Evolutionary conservation across 1,140 invertebrate genomes (phyloP), one percentile per base, ranked within the genome.

Genomic region (Plectrocnemia conspersa): DNA sequence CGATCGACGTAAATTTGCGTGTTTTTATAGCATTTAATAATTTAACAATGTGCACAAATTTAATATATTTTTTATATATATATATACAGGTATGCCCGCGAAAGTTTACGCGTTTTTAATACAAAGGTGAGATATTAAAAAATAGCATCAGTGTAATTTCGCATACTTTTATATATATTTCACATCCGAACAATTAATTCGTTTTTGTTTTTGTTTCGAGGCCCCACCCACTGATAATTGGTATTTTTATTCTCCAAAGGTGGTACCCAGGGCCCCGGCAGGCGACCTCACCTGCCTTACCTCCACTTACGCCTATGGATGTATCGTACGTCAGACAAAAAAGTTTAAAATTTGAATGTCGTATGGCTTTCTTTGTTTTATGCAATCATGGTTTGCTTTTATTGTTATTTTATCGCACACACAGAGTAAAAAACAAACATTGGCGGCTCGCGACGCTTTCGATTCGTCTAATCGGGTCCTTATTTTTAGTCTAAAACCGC

Each of bases 241-340:
- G 23, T 50, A 50, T 50, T 74, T 66, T 74, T 70, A 68, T 68
- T 71, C 68, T 72, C 70, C 67, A 66, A 75, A 75, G 73, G 73
- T 74, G 71, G 73, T 65, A 68, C 64, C 70, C 71, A 71, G 70
- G 48, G 48, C 29, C 68, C 72, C 64, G 72, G 72, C 66, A 68
- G 74, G 48, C 64, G 74, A 66, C 72, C 72, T 66, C 72, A 74
- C 65, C 72, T 76, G 72, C 72, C 74, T 64, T 74, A 74, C 64
- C 72, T 76, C 66, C 74, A 76, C 72, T 76, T 74, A 70, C 74
- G 72, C 66, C 72, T 76, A 70, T 76, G 74, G 74, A 74, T 74
- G 72, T 73, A 76, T 73, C 74, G 74, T 76, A 76, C 67, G 74
- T 76, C 64, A 64, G 60, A 56, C 65, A 56, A 63, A 45, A 61